Evolutionary conservation across 2,113 vertebrate species (phyloP).

Genomic region (Rissa tridactyla): DNA sequence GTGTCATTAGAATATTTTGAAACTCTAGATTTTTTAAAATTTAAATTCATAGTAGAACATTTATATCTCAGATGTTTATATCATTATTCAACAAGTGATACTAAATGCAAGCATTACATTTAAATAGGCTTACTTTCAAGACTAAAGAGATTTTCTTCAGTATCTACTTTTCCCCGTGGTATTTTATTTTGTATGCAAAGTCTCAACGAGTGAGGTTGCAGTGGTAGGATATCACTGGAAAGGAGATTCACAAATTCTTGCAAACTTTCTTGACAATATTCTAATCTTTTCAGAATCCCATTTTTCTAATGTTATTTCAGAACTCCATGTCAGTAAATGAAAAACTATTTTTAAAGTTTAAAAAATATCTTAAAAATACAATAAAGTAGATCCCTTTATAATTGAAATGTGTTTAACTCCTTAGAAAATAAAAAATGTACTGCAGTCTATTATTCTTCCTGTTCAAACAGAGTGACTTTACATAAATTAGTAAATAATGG

Average conservation of each 20-base stretch:
- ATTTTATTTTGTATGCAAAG: background rate
- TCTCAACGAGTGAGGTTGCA: background rate
- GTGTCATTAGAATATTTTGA: background rate
- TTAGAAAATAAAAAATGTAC: background rate
- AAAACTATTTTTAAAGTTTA: background rate
- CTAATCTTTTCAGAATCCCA: background rate
- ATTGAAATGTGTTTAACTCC: background rate
- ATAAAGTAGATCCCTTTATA: background rate
- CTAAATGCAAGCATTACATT: background rate
- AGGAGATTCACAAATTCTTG: background rate
- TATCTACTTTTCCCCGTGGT: background rate
- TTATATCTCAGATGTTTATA: background rate
- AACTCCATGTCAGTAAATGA: background rate
- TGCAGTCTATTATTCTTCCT: background rate
- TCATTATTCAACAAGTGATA: background rate
- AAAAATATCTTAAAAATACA: background rate
- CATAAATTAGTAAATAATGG: background rate
- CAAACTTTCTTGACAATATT: background rate
- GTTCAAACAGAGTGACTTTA: background rate
- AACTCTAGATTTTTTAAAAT: background rate
- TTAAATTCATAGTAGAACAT: background rate
- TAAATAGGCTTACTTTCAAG: background rate
- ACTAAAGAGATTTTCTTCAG: background rate
- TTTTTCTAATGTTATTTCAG: background rate
- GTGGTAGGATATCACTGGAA: background rate